Base-by-base conservation (phyloP, 2,888 invertebrate species). In the Entomobrya multifasciata region DNA sequence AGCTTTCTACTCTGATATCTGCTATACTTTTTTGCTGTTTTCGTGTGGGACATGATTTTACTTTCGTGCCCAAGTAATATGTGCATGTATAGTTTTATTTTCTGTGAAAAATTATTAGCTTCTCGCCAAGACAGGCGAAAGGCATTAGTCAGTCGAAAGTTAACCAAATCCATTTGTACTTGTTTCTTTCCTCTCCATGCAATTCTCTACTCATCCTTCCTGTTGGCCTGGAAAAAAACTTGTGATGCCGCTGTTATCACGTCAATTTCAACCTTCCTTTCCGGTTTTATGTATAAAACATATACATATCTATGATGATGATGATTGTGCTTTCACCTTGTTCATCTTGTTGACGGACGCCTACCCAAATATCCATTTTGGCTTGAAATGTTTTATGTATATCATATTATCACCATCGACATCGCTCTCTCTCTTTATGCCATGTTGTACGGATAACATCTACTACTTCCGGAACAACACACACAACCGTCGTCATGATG, bases 141-240 rank as follows among this genome's bases (percentile, higher is more conserved):
- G 86, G 55, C 80, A 86, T 86, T 86, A 86, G 86, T 76, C 80
- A 80, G 86, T 86, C 86, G 74, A 81, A 86, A 86, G 86, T 86
- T 86, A 86, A 86, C 86, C 80, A 81, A 86, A 86, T 86, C 86
- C 86, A 86, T 86, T 86, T 86, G 86, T 86, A 80, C 86, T 86
- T 86, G 86, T 86, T 86, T 80, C 86, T 86, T 80, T 86, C 80
- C 65, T 76, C 52, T 80, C 30, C 76, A 72, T 81, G 86, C 67
- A 86, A 86, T 86, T 86, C 86, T 72, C 76, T 11, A 27, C 76
- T 67, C 76, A 74, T 86, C 79, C 80, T 76, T 86, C 79, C 78
- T 79, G 47, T 72, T 77, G 85, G 72, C 44, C 52, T 74, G 52
- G 25, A 60, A 67, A 70, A 78, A 70, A 17, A 22, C 57, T 60